Evolutionary conservation across 2,888 invertebrate species (phyloP).

Genomic region (Brenthis daphne): DNA sequence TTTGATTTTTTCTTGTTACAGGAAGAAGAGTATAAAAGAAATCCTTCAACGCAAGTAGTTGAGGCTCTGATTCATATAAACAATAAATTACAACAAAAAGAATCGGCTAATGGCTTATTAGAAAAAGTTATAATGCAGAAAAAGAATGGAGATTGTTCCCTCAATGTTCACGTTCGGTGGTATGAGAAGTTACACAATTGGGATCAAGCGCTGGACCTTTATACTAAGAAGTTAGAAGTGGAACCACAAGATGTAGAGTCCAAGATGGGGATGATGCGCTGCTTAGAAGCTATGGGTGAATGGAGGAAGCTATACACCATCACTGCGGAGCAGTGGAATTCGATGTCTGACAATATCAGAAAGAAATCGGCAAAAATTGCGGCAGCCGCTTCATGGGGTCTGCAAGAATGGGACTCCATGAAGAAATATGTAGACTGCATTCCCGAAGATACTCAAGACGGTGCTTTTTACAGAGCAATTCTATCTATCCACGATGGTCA

Average conservation of each 20-base stretch:
- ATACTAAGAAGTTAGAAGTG: slow-evolving; percentile 87
- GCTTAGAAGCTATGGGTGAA: slow-evolving; percentile 97
- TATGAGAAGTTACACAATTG: slow-evolving; percentile 99
- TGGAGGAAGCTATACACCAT: slow-evolving; percentile 95
- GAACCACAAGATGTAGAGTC: slow-evolving; percentile 89
- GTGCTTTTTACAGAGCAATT: slow-evolving; percentile 97
- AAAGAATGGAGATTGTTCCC: slow-evolving; percentile 83
- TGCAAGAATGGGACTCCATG: slow-evolving; percentile 97
- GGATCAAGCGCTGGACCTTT: slow-evolving; percentile 96
- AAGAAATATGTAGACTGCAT: slow-evolving; percentile 93
- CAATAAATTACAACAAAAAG: slow-evolving; percentile 98
- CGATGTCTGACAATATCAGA: slow-evolving; percentile 75
- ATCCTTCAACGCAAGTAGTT: slow-evolving; percentile 88
- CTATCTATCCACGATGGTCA: slow-evolving; percentile 92
- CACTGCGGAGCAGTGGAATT: slow-evolving; percentile 84
- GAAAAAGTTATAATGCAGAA: slow-evolving; percentile 93
- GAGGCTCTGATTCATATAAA: slow-evolving; percentile 98
- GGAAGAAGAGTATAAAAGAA: slow-evolving; percentile 94
- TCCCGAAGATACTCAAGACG: slow-evolving; percentile 95
- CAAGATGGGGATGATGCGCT: slow-evolving; percentile 97
- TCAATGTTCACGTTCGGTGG: slow-evolving; percentile 90
- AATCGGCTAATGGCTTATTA: slow-evolving; percentile 96
- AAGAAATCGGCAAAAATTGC: slow-evolving; percentile 93
- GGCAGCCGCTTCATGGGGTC: slow-evolving; percentile 97
- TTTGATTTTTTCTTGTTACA: slow-evolving; percentile 45